Evolutionary conservation across 2,797 vertebrate species (phyloP).

Genomic region (Labroides dimidiatus): DNA sequence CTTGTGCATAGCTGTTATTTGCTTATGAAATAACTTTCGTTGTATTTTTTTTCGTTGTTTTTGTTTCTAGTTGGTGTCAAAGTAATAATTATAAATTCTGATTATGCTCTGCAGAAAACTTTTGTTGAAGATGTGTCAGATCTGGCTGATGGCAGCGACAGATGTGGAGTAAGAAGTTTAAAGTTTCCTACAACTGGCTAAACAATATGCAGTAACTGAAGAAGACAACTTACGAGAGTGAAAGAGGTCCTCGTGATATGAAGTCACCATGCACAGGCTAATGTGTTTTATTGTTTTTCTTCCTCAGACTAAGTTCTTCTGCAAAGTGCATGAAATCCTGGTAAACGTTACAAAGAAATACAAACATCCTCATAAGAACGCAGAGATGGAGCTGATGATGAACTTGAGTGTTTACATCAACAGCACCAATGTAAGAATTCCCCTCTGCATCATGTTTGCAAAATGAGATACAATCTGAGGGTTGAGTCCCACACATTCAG

Average conservation of each 20-base stretch:
- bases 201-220: not conserved
- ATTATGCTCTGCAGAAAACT: not conserved
- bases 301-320: conserved; percentile 69
- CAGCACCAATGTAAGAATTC: not conserved
- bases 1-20: not conserved
- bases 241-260: too few relatives aligned
- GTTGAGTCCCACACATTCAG: not conserved
- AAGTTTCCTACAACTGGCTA: too few relatives aligned
- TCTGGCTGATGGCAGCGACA: not conserved
- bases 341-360: rapidly evolving
- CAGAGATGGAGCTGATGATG: not conserved
- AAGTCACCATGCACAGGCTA: too few relatives aligned
- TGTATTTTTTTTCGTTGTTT: not conserved
- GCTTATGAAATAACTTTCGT: not conserved
- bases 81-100: rapidly evolving
- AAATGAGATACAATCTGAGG: not conserved
- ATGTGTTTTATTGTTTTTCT: conserved; percentile 1
- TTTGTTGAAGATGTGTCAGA: conserved; percentile 44
- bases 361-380: rapidly evolving
- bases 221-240: not conserved
- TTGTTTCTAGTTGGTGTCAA: not conserved
- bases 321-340: conserved; percentile 58
- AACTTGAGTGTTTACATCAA: rapidly evolving
- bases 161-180: conserved; percentile 65
- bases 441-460: not conserved